These are phyloP conservation scores for Leucophenga varia DNA, from an alignment of 1,140 invertebrate species.

Conservation along the genomic window DNA sequence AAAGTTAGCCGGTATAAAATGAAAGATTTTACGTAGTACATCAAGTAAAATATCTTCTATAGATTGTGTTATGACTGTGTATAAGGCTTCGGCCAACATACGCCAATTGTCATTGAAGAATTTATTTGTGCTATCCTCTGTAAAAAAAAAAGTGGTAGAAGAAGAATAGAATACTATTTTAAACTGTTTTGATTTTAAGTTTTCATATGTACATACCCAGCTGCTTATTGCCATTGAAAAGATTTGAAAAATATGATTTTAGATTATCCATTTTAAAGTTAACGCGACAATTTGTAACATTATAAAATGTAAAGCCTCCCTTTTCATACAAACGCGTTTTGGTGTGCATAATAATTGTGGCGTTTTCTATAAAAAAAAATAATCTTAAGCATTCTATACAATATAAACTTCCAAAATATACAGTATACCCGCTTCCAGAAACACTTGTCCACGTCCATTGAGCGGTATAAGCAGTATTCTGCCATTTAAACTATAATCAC, in stretches of 20 bases:
- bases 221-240: slow-evolving; percentile 52
- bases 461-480: slow-evolving; percentile 71
- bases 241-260: slow-evolving; percentile 46
- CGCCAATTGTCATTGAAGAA: slow-evolving; percentile 71
- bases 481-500: slow-evolving; percentile 68
- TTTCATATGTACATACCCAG: slow-evolving; percentile 39
- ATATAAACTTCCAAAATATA: slow-evolving; percentile 1
- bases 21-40: slow-evolving; percentile 65
- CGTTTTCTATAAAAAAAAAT: slow-evolving; percentile 27
- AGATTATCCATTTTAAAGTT: slow-evolving; percentile 52
- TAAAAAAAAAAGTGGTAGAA: slow-evolving; percentile 15
- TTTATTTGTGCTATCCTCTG: slow-evolving; percentile 70
- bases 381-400: slow-evolving; percentile 1
- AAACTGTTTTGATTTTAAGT: too few relatives aligned
- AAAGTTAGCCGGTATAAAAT: slow-evolving; percentile 66
- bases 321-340: slow-evolving; percentile 64
- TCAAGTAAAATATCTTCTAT: slow-evolving; percentile 68
- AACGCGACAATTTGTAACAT: slow-evolving; percentile 59
- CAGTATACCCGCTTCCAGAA: slow-evolving; percentile 64
- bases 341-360: slow-evolving; percentile 63
- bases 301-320: slow-evolving; percentile 65
- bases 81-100: slow-evolving; percentile 65
- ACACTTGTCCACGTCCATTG: slow-evolving; percentile 67
- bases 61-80: slow-evolving; percentile 66
- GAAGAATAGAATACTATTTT: too few relatives aligned